Conservation (phyloP, 2,797 vertebrate species). For the Macropodus opercularis region DNA sequence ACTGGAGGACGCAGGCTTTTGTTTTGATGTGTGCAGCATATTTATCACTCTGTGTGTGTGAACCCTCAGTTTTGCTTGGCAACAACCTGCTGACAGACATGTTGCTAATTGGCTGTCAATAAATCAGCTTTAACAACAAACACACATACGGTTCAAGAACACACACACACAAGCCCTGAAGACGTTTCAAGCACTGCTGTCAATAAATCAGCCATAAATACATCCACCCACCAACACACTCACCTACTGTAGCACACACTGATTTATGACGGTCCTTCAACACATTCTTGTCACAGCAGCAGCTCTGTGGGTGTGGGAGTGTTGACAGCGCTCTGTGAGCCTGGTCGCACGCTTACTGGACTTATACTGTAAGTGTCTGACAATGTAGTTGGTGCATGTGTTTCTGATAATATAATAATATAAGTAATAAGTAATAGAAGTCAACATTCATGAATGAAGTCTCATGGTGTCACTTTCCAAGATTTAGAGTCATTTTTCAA, state of each 20-base stretch:
- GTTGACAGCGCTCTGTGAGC: conserved; percentile 53
- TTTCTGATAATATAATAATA: conserved; percentile 9
- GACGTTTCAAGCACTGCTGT: conserved; percentile 30
- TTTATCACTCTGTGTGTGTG: background rate
- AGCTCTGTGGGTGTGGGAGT: conserved; percentile 51
- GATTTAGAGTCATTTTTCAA: conserved; percentile 6
- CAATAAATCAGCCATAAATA: conserved; percentile 59
- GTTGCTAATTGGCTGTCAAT: conserved; percentile 42
- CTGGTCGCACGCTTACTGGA: conserved; percentile 38
- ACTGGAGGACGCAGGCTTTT: background rate
- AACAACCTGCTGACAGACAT: conserved; percentile 22
- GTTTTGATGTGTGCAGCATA: background rate
- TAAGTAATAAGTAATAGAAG: conserved; percentile 11
- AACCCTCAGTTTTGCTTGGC: background rate
- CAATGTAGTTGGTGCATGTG: conserved; percentile 4
- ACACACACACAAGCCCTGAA: conserved; percentile 17
- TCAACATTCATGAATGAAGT: conserved; percentile 15
- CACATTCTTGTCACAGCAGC: conserved; percentile 57
- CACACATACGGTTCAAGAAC: conserved; percentile 1
- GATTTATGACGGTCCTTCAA: conserved; percentile 66
- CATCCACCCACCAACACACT: conserved; percentile 17
- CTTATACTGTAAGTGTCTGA: conserved; percentile 18
- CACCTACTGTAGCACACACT: conserved; percentile 32
- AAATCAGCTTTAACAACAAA: conserved; percentile 35
- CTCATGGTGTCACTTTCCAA: background rate